A percentile compares a stretch with the other conserved stretches of the same genome.
These are phyloP conservation scores for Odocoileus hemionus DNA, from an alignment of 2,113 vertebrate genomes.

Conservation along the genomic window DNA sequence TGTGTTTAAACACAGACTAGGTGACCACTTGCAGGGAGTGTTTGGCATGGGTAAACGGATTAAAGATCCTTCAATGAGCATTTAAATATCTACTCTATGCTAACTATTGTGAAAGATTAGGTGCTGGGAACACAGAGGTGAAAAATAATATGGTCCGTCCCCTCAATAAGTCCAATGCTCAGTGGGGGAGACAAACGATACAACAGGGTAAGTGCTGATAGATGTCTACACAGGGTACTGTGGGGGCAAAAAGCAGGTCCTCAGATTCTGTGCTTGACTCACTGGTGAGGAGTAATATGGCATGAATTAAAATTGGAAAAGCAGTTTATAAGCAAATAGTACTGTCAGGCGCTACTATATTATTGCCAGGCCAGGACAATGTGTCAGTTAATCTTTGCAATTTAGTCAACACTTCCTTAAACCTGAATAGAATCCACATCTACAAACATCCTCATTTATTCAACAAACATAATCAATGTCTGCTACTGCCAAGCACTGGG, in stretches of 20 bases:
- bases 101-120: not conserved
- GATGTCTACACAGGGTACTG: not conserved
- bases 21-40: not conserved
- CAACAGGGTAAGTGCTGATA: not conserved
- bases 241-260: not conserved
- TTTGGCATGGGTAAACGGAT: not conserved
- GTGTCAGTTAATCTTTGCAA: not conserved
- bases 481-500: not conserved
- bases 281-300: not conserved
- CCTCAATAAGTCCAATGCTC: not conserved
- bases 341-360: not conserved
- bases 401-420: not conserved
- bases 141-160: not conserved
- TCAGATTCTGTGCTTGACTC: not conserved
- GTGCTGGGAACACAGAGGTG: not conserved
- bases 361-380: not conserved
- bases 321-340: slow-evolving; percentile 23
- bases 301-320: slow-evolving; percentile 24
- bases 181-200: not conserved
- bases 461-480: not conserved
- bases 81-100: not conserved
- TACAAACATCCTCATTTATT: not conserved
- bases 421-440: not conserved
- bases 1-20: not conserved
- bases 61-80: slow-evolving; percentile 28